These are phyloP conservation scores for Pseudobourletiella spinata DNA, from an alignment of 1,140 invertebrate species.

Conservation along the genomic window DNA sequence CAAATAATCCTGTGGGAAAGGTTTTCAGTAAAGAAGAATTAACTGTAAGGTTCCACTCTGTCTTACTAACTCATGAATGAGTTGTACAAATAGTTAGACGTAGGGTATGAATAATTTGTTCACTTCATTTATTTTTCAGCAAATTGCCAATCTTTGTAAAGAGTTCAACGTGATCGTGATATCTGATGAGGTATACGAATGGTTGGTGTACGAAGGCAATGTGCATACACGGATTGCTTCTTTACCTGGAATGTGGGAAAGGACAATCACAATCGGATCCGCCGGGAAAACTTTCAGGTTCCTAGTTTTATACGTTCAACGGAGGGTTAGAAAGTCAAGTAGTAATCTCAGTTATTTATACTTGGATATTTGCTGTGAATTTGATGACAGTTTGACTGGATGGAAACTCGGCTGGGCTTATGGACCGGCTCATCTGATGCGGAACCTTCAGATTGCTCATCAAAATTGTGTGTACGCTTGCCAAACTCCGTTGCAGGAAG, in stretches of 20 bases:
- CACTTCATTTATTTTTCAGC: conserved; percentile 20
- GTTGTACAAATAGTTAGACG: background rate
- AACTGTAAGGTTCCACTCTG: conserved; percentile 14
- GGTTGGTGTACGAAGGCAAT: conserved; percentile 79
- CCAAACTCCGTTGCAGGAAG: conserved; percentile 55
- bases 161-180: conserved; percentile 88
- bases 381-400: conserved; percentile 76
- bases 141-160: conserved; percentile 78
- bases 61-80: too few relatives aligned
- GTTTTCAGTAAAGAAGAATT: conserved; percentile 65
- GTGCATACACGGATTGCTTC: conserved; percentile 75
- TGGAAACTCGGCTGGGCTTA: conserved; percentile 98
- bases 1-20: conserved; percentile 92
- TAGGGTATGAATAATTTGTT: too few relatives aligned
- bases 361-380: background rate
- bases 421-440: conserved; percentile 67
- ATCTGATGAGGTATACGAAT: conserved; percentile 80
- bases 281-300: conserved; percentile 27
- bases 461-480: conserved; percentile 91
- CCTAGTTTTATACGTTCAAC: background rate
- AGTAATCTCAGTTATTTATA: too few relatives aligned
- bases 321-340: too few relatives aligned
- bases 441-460: conserved; percentile 76
- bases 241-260: conserved; percentile 79
- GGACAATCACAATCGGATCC: conserved; percentile 70